phyloP scores from a whole-genome alignment of 2,888 invertebrate genomes.

The Amphipyra tragopoginis region DNA sequence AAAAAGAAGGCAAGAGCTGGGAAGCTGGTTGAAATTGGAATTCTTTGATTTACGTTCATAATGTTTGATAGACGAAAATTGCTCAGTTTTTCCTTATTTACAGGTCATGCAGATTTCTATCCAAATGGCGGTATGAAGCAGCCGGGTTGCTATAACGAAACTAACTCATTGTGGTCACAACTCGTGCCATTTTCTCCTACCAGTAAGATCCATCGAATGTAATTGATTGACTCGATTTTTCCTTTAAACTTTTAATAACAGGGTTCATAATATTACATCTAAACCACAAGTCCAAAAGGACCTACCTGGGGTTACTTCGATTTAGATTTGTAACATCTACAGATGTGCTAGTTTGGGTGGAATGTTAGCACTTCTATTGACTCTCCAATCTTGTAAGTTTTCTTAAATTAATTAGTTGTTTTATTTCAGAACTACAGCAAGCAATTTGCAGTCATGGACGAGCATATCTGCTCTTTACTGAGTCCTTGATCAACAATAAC shows the following conservation, averaged over 20 bases:
- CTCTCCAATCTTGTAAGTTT: background rate
- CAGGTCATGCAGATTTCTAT: constrained; percentile 92
- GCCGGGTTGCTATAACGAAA: constrained; percentile 89
- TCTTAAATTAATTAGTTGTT: background rate
- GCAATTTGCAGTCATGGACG: constrained; percentile 91
- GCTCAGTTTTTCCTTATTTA: constrained; percentile 17
- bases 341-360: no score
- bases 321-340: no score
- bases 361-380: background rate
- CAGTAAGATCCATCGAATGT: constrained; percentile 73
- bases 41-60: no score
- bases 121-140: constrained; percentile 92
- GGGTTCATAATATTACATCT: no score
- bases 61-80: background rate
- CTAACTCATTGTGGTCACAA: constrained; percentile 73
- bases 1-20: no score
- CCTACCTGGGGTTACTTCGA: no score
- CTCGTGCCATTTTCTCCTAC: constrained; percentile 72
- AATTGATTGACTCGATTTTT: no score
- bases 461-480: constrained; percentile 90
- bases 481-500: constrained; percentile 86
- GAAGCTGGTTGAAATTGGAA: no score
- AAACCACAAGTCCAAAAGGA: no score
- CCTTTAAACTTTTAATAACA: no score
- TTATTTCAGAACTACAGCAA: constrained; percentile 81